phyloP scores from a whole-genome alignment of 2,888 invertebrate genomes.

The Tribolium freemani region DNA sequence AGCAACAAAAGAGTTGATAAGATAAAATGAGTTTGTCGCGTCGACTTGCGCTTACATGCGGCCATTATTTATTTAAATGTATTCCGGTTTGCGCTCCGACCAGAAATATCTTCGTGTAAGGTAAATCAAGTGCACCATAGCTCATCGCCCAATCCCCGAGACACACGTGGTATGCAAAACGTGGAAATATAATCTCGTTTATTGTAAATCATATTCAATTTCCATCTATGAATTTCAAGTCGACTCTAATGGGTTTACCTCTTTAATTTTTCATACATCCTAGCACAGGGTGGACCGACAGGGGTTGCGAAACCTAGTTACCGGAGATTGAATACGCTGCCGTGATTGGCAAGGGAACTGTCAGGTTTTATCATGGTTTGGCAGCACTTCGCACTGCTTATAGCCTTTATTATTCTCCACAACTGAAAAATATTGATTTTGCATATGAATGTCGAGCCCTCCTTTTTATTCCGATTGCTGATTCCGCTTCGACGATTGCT shows the following conservation, averaged over 20 bases:
- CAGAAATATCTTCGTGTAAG: conserved; percentile 27
- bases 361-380: conserved; percentile 62
- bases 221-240: conserved; percentile 53
- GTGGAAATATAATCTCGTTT: conserved; percentile 32
- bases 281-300: conserved; percentile 34
- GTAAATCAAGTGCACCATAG: conserved; percentile 31
- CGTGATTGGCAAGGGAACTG: conserved; percentile 64
- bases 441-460: conserved; percentile 59
- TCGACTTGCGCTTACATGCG: conserved; percentile 9
- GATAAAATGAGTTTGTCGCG: conserved; percentile 24
- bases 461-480: conserved; percentile 53
- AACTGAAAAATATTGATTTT: conserved; percentile 64
- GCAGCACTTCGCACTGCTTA: conserved; percentile 57
- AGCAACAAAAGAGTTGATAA: conserved; percentile 13
- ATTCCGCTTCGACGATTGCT: conserved; percentile 52
- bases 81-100: conserved; percentile 27
- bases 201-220: conserved; percentile 45
- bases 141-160: conserved; percentile 9
- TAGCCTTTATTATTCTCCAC: conserved; percentile 59
- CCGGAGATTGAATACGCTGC: conserved; percentile 62
- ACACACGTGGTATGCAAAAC: conserved; percentile 14
- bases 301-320: conserved; percentile 60
- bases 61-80: conserved; percentile 37
- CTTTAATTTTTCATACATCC: conserved; percentile 54
- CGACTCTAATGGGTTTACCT: conserved; percentile 51